Evolutionary conservation across 2,797 vertebrate genomes (phyloP), one percentile per base, ranked within the genome.

Genomic region (Falco peregrinus): DNA sequence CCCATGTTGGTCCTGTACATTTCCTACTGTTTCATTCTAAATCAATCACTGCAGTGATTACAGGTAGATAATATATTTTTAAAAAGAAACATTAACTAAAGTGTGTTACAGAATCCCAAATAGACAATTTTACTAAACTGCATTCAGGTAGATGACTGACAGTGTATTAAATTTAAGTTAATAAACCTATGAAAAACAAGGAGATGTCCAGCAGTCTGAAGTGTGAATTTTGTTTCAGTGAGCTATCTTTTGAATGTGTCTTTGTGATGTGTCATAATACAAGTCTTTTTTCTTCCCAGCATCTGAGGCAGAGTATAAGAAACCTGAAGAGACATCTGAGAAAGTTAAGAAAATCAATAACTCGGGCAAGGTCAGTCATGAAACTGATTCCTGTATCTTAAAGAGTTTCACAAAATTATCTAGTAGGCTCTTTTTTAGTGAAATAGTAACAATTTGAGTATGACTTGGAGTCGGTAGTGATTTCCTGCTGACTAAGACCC

Each of bases 361-460:
- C 51, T 98, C 98, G 87, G 97, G 96, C 97, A 98, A 96, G 98
- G 99, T 99, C 95, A 97, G 98, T 96, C 57, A 43, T 16, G 22
- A 41, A 17, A 53, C 63, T 9, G 65, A 70, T 12, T 75, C 19
- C 39, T 59, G 11, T 26, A 93, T 39, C 54, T 75, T 47, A 54
- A 65, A 65, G 50, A 65, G 54, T 59, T 78, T 51, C n/a, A 43
- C 35, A 26, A 35, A 67, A 45, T 54, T 0, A 31, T 64, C 56
- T 56, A 22, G 6, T 57, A 39, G 22, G 48, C 63, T 89, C 13
- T 39, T 37, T 37, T 28, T 39, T 26, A 71, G 17, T 84, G 73
- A 71, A 79, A 64, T 26, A 41, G 15, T 53, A 70, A 51, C 21
- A 45, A 5, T 47, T 45, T 41, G 17, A 50, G 20, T 63, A 29